Evolutionary conservation across 2,888 invertebrate genomes (phyloP).

Genomic region (Dascillus cervinus): DNA sequence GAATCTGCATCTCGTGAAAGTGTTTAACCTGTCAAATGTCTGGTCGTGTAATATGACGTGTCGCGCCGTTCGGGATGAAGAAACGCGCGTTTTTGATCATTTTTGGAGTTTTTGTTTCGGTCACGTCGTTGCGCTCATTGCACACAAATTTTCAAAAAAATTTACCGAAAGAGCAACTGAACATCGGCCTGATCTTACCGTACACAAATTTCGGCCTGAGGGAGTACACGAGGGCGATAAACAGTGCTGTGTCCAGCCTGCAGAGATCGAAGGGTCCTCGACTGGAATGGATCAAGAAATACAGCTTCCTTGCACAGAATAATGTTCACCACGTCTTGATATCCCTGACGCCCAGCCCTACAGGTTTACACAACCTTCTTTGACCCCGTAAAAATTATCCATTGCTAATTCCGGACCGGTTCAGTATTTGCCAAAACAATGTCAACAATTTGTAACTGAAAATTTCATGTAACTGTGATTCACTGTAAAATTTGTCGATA

Average conservation of each 20-base stretch:
- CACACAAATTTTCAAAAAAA: slow-evolving; percentile 17
- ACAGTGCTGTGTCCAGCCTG: slow-evolving; percentile 52
- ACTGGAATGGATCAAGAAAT: slow-evolving; percentile 56
- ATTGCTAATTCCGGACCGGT: too few species aligned
- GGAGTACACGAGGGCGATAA: slow-evolving; percentile 59
- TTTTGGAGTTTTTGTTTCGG: slow-evolving; percentile 21
- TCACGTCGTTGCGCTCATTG: slow-evolving; percentile 24
- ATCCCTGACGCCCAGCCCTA: slow-evolving; percentile 66
- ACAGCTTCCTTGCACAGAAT: slow-evolving; percentile 52
- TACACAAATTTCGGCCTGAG: slow-evolving; percentile 57
- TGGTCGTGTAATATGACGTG: slow-evolving; percentile 3
- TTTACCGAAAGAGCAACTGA: slow-evolving; percentile 33
- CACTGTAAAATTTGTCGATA: too few species aligned
- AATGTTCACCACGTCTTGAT: slow-evolving; percentile 61
- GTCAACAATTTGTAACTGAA: too few species aligned
- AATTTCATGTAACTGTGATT: too few species aligned
- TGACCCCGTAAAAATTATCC: too few species aligned
- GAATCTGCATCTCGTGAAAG: slow-evolving; percentile 21
- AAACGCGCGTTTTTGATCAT: slow-evolving; percentile 14
- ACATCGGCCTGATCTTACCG: slow-evolving; percentile 54
- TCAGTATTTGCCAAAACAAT: too few species aligned
- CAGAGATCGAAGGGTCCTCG: slow-evolving; percentile 50
- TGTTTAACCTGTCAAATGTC: neutral
- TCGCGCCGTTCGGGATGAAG: slow-evolving; percentile 17
- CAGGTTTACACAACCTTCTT: slow-evolving; percentile 48